Base-by-base conservation (phyloP, 1,140 invertebrate species). In the Aplysia californica region DNA sequence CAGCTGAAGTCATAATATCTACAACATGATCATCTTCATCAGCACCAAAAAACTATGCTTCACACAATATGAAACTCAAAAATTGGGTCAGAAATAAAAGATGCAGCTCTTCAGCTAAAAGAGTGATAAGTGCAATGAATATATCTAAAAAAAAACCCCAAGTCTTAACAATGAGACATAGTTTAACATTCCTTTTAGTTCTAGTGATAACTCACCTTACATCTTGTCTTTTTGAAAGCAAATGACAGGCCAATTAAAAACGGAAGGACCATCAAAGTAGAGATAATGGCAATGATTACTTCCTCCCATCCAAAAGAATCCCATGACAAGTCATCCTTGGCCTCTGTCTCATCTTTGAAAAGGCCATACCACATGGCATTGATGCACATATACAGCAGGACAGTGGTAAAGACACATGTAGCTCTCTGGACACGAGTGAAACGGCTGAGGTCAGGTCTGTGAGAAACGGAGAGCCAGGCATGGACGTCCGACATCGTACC, bases 301-400 rank as follows among this genome's bases (percentile, higher is more conserved):
- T 88, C 86, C 61, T 86, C 83, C 86, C 85, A 87, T 0, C 84
- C 83, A 72, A 88, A 84, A 10, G 74, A 78, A 6, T 67, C 50
- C 73, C 71, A 68, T 3, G 65, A 65, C 0, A 77, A 15, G 23
- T 50, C 21, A 68, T 71, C 21, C 56, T 71, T 58, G 20, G 73
- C 71, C 5, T 80, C 77, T 20, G 41, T 59, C 18, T 55, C 55
- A 33, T 79, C 78, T 70, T 88, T 85, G 41, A 87, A 67, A 1
- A 86, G 26, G 0, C 87, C 87, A 71, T 89, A 89, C 85, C 86
- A 89, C 74, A 88, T 83, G 31, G 86, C 83, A 74, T 86, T 87
- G 50, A 85, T 64, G 55, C 82, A 77, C 82, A 89, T 86, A 66
- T 85, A 86, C 21, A 81, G 79, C 50, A 83, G 87, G 18, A 89